phyloP scores from a whole-genome alignment of 2,113 vertebrate species.

The Sitta europaea region DNA sequence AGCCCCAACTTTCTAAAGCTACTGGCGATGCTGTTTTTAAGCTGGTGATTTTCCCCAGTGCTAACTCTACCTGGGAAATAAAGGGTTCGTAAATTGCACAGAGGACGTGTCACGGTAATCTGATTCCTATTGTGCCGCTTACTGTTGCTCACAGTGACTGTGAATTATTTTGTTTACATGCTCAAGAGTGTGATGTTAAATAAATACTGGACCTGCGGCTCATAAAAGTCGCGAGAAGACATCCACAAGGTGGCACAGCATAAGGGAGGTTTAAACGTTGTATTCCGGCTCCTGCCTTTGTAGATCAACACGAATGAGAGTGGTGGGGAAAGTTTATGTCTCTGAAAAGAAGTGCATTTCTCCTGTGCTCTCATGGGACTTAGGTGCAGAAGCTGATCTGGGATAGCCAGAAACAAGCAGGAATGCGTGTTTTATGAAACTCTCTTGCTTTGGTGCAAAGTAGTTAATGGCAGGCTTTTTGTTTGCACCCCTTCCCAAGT shows the following conservation, averaged over 20 bases:
- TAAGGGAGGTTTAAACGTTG: neutral
- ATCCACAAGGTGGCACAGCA: conserved; percentile 43
- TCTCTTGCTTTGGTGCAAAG: neutral
- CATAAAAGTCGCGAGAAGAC: neutral
- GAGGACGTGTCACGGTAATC: neutral
- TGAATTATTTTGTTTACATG: conserved; percentile 1
- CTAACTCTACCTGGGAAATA: neutral
- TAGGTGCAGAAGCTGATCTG: neutral
- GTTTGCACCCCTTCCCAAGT: neutral
- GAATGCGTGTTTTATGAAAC: neutral
- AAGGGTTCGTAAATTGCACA: neutral
- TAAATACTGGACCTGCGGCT: neutral
- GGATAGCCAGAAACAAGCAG: neutral
- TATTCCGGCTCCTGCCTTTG: neutral
- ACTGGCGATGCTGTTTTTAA: neutral
- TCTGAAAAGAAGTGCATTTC: neutral
- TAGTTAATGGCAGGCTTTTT: neutral
- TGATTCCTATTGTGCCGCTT: neutral
- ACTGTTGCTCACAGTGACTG: neutral
- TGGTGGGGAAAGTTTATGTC: neutral
- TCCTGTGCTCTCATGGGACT: fast-evolving
- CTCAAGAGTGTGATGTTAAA: neutral
- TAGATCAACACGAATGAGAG: neutral
- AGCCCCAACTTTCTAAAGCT: conserved; percentile 26
- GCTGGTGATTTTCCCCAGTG: neutral